phyloP scores from a whole-genome alignment of 2,888 invertebrate species.

The Himalopsyche anomala region DNA sequence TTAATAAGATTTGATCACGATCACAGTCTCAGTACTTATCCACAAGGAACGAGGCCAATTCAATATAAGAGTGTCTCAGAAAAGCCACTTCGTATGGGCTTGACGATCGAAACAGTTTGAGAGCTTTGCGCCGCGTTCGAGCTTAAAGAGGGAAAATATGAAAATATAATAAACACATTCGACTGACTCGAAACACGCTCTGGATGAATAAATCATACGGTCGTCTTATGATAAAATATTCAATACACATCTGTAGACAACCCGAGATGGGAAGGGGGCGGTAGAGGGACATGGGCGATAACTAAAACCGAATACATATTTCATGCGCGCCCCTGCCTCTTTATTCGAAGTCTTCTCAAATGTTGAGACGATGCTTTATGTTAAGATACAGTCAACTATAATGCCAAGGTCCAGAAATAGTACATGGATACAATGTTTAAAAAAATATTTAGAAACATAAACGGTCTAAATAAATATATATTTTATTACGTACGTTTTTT shows the following conservation, averaged over 20 bases:
- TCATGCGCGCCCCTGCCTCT: slow-evolving; percentile 47
- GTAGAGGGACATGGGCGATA: slow-evolving; percentile 51
- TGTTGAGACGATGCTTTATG: not conserved
- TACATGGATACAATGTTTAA: too few species aligned
- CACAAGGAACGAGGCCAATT: too few species aligned
- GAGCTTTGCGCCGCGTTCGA: not conserved
- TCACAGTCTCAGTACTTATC: too few species aligned
- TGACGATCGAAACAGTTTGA: slow-evolving; percentile 12
- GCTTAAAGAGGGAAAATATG: slow-evolving; percentile 54
- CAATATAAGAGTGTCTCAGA: not conserved
- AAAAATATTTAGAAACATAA: too few species aligned
- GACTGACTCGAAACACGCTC: slow-evolving; percentile 56
- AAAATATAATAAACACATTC: slow-evolving; percentile 60
- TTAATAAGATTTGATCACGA: too few species aligned
- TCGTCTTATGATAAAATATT: slow-evolving; percentile 63
- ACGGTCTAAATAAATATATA: too few species aligned
- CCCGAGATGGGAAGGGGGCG: slow-evolving; percentile 34
- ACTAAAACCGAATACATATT: slow-evolving; percentile 63
- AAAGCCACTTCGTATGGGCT: not conserved
- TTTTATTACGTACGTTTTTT: too few species aligned
- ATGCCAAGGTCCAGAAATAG: too few species aligned
- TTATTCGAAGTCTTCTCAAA: slow-evolving; percentile 36
- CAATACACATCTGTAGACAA: slow-evolving; percentile 56
- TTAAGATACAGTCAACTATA: too few species aligned
- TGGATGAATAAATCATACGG: slow-evolving; percentile 62